phyloP scores from a whole-genome alignment of 2,888 invertebrate genomes.

The Uloborus plumipes region DNA sequence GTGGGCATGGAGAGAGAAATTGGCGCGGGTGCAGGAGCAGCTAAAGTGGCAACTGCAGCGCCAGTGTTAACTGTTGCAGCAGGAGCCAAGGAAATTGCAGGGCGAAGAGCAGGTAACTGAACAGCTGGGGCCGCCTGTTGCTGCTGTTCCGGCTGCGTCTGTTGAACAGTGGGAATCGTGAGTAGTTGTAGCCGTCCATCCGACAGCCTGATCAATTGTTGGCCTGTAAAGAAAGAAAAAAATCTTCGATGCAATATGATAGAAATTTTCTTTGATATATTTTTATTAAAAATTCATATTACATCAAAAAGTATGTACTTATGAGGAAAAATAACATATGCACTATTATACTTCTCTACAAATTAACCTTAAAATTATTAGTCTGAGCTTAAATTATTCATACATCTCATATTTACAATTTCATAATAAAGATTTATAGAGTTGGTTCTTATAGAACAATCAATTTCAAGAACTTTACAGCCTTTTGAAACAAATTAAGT shows the following conservation, averaged over 20 bases:
- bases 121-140: constrained; percentile 49
- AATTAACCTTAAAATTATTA: no score
- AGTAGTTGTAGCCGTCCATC: constrained; percentile 88
- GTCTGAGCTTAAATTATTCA: no score
- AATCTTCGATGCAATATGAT: no score
- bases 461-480: no score
- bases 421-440: no score
- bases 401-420: no score
- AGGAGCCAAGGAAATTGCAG: constrained; percentile 53
- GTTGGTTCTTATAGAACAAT: no score
- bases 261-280: no score
- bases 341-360: no score
- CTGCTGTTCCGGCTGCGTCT: constrained; percentile 42
- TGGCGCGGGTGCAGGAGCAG: constrained; percentile 54
- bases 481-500: no score
- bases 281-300: no score
- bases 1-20: constrained; percentile 59
- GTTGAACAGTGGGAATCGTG: constrained; percentile 65
- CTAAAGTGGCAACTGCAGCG: constrained; percentile 67
- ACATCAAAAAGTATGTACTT: no score
- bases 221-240: constrained; percentile 72
- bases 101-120: constrained; percentile 61
- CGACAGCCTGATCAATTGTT: constrained; percentile 91
- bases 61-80: constrained; percentile 60
- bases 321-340: constrained; percentile 3